Percentiles rank a stretch among this genome's conserved stretches.
phyloP scores from a whole-genome alignment of 23 tunicate genomes.

The Botrylloides violaceus region DNA sequence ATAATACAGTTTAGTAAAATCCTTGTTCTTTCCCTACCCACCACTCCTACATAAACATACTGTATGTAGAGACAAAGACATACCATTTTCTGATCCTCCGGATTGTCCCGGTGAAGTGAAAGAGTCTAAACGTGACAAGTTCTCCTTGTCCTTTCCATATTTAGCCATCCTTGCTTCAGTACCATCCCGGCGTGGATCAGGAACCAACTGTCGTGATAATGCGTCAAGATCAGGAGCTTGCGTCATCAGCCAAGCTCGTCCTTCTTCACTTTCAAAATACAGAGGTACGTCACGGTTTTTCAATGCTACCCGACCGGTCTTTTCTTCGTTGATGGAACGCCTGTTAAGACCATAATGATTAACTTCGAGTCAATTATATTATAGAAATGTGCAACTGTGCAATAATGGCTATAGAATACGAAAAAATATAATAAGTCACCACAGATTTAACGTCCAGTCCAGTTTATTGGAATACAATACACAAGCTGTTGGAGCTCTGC shows the following conservation, averaged over 20 bases:
- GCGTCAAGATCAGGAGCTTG: conserved; percentile 65
- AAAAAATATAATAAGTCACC: neutral
- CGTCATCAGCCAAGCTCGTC: conserved; percentile 71
- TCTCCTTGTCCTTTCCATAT: neutral
- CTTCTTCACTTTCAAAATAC: conserved; percentile 60
- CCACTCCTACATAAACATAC: no score
- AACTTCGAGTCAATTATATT: no score
- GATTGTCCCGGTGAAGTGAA: conserved; percentile 7
- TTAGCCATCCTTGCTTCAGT: conserved; percentile 51
- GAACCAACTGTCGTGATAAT: conserved; percentile 22
- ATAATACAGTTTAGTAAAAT: no score
- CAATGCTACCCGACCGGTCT: conserved; percentile 34
- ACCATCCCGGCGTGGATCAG: conserved; percentile 75
- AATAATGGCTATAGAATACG: neutral
- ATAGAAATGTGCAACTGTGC: no score
- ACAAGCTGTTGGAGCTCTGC: no score
- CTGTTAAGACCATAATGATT: no score
- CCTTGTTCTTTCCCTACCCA: no score
- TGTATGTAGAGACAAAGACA: no score
- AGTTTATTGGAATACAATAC: no score
- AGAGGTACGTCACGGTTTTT: conserved; percentile 62
- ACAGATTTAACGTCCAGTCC: no score
- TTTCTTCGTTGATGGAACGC: conserved; percentile 50
- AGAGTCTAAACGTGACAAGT: conserved; percentile 8
- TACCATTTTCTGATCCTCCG: conserved; percentile 19